Conservation (phyloP, 2,888 invertebrate genomes). For the Acleris literana region DNA sequence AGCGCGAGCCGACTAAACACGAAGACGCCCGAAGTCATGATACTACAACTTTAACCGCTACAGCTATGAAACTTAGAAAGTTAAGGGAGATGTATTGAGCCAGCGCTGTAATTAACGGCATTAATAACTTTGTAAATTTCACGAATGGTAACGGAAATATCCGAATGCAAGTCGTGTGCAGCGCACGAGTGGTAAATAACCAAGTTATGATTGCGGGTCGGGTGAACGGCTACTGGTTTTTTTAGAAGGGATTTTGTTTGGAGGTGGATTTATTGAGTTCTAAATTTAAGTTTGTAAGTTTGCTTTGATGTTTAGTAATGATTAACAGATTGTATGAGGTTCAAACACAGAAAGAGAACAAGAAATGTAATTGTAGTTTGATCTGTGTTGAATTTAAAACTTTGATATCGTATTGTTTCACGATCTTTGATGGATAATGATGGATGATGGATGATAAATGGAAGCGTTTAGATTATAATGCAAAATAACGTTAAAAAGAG, state of each 20-base stretch:
- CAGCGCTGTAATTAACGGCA: background rate
- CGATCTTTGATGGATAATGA: no score
- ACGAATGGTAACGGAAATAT: slow-evolving; percentile 7
- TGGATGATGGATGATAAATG: no score
- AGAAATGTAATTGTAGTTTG: background rate
- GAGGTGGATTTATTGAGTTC: background rate
- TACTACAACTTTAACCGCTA: slow-evolving; percentile 7
- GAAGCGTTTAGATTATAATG: no score
- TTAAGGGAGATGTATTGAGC: background rate
- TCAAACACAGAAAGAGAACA: background rate
- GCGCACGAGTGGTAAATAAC: slow-evolving; percentile 20
- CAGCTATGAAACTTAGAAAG: background rate
- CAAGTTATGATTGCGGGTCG: slow-evolving; percentile 21
- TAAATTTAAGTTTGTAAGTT: slow-evolving; percentile 23
- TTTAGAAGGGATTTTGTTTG: slow-evolving; percentile 10
- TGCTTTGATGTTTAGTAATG: slow-evolving; percentile 22
- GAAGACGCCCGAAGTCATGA: slow-evolving; percentile 16
- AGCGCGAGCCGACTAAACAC: slow-evolving; percentile 5
- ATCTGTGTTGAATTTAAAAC: no score
- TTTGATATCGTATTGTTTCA: no score
- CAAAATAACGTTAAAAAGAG: no score
- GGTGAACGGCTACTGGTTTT: slow-evolving; percentile 21
- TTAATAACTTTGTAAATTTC: slow-evolving; percentile 14
- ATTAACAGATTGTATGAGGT: slow-evolving; percentile 27
- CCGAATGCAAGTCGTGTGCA: slow-evolving; percentile 24